These are phyloP conservation scores for Sorex maritimensis DNA, from an alignment of 2,797 vertebrate genomes.

Conservation along the genomic window DNA sequence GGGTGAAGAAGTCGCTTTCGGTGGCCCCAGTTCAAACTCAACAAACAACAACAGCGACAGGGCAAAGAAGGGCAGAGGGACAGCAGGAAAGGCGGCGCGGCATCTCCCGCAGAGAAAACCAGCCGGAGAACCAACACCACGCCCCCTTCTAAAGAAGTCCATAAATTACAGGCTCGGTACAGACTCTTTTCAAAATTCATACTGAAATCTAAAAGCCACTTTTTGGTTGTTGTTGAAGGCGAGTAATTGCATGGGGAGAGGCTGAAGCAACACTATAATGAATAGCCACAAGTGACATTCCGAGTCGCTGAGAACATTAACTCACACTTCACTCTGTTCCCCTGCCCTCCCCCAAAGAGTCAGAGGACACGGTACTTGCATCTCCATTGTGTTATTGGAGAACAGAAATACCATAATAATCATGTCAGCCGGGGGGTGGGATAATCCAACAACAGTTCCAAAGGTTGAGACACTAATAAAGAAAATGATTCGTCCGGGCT, in stretches of 20 bases:
- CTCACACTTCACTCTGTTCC: neutral
- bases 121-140: neutral
- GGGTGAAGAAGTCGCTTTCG: neutral
- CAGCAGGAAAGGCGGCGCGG: neutral
- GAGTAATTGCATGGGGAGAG: slow-evolving; percentile 51
- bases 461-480: slow-evolving; percentile 44
- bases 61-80: neutral
- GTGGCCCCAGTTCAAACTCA: slow-evolving; percentile 21
- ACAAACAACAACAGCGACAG: neutral
- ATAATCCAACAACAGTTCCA: slow-evolving; percentile 25
- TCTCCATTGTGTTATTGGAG: slow-evolving; percentile 31
- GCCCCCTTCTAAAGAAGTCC: neutral
- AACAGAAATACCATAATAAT: slow-evolving; percentile 57
- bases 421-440: neutral
- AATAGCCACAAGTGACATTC: neutral
- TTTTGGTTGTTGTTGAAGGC: slow-evolving; percentile 32
- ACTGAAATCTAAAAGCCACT: slow-evolving; percentile 59
- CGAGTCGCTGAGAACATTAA: slow-evolving; percentile 47
- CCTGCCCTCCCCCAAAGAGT: neutral
- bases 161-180: neutral
- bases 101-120: neutral
- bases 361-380: neutral
- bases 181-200: slow-evolving; percentile 45
- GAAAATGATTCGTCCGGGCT: neutral
- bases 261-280: slow-evolving; percentile 52